A percentile compares a stretch with the other conserved stretches of the same genome.
These are phyloP conservation scores for Agapostemon virescens DNA, from an alignment of 2,888 invertebrate species.

Conservation along the genomic window DNA sequence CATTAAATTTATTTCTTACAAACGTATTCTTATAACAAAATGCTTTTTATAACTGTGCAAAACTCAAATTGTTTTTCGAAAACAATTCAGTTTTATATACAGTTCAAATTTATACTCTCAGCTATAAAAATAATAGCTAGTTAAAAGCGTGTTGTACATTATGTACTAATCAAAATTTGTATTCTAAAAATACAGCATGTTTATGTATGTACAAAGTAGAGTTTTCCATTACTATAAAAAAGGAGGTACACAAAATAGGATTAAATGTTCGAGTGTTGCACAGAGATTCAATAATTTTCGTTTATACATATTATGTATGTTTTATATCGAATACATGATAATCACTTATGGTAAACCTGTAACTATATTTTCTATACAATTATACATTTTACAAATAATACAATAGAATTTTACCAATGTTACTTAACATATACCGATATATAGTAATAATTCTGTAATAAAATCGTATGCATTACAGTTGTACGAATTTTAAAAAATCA, in stretches of 20 bases:
- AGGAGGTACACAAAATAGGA: constrained; percentile 17
- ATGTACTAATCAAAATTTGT: constrained; percentile 17
- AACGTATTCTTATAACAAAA: constrained; percentile 43
- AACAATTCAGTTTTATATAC: constrained; percentile 29
- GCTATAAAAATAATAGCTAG: constrained; percentile 38
- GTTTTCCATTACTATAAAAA: constrained; percentile 12
- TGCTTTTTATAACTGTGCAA: constrained; percentile 32
- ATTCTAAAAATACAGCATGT: constrained; percentile 20
- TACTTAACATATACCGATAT: constrained; percentile 27
- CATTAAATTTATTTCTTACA: constrained; percentile 41
- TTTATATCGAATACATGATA: constrained; percentile 28
- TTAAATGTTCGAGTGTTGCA: constrained; percentile 16
- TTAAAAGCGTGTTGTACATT: constrained; percentile 21
- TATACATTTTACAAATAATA: constrained; percentile 41
- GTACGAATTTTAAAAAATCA: constrained; percentile 21
- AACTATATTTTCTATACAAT: constrained; percentile 33
- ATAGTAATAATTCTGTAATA: constrained; percentile 24
- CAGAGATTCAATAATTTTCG: constrained; percentile 39
- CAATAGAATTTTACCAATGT: constrained; percentile 33
- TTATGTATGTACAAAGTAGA: constrained; percentile 39
- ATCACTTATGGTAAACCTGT: constrained; percentile 20
- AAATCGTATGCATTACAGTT: constrained; percentile 22
- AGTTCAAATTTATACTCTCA: constrained; percentile 21
- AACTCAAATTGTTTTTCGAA: constrained; percentile 35
- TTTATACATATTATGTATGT: constrained; percentile 26